phyloP scores from a whole-genome alignment of 2,888 invertebrate species.

The Drosophila neutralis region DNA sequence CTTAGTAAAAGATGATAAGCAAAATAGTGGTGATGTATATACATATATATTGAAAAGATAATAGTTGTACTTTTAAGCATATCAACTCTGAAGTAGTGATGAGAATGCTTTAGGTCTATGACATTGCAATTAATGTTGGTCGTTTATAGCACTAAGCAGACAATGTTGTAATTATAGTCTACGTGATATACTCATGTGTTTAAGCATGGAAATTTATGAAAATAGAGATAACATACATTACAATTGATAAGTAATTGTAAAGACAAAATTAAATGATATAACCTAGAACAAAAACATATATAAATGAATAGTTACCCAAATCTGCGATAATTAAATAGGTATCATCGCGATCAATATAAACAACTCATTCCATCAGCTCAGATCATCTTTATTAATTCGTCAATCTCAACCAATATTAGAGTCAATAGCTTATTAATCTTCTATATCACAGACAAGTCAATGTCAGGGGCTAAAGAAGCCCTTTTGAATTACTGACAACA shows the following conservation, averaged over 20 bases:
- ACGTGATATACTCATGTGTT: too few species aligned
- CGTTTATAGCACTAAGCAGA: too few species aligned
- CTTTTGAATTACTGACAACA: too few species aligned
- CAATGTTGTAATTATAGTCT: too few species aligned
- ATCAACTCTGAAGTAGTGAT: too few species aligned
- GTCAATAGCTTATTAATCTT: neutral
- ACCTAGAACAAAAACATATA: neutral
- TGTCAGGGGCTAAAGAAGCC: neutral
- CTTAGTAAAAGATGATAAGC: too few species aligned
- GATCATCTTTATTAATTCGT: neutral
- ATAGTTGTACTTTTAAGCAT: too few species aligned
- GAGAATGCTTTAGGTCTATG: too few species aligned
- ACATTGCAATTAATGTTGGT: too few species aligned
- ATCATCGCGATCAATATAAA: neutral
- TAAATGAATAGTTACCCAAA: neutral
- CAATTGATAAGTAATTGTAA: neutral
- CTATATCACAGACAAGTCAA: neutral
- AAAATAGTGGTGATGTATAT: too few species aligned
- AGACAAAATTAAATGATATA: neutral
- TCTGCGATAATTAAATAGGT: neutral
- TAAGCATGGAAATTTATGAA: too few species aligned
- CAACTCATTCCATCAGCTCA: neutral
- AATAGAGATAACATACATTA: neutral
- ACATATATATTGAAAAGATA: too few species aligned
- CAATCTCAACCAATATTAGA: neutral